phyloP scores from a whole-genome alignment of 2,113 vertebrate species.

The Silurus glanis region DNA sequence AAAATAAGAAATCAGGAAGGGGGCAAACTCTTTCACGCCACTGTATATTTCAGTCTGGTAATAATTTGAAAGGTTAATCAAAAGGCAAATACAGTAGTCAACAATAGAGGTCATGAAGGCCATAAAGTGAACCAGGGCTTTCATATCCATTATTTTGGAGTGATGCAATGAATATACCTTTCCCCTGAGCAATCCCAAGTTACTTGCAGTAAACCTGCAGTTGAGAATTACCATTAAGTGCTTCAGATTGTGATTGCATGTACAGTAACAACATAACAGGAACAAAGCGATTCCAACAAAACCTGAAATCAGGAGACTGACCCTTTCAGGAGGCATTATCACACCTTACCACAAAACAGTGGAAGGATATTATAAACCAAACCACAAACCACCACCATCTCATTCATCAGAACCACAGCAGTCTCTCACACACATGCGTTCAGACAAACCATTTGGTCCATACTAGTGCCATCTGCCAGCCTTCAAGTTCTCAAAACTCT shows the following conservation, averaged over 20 bases:
- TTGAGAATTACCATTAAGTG: neutral
- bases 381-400: neutral
- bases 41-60: neutral
- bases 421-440: neutral
- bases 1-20: no score
- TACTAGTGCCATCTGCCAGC: neutral
- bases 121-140: neutral
- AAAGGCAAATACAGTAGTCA: neutral
- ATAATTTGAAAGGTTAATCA: neutral
- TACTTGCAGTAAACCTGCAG: neutral
- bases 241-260: neutral
- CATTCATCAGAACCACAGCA: neutral
- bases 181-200: neutral
- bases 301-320: neutral
- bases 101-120: neutral
- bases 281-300: neutral
- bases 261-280: neutral
- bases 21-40: no score
- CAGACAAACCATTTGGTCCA: neutral
- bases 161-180: neutral
- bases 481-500: constrained; percentile 4
- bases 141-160: neutral
- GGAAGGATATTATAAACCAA: neutral
- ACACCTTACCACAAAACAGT: neutral
- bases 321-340: neutral